Evolutionary conservation across 2,888 invertebrate species (phyloP).

Genomic region (Drosophila robusta): DNA sequence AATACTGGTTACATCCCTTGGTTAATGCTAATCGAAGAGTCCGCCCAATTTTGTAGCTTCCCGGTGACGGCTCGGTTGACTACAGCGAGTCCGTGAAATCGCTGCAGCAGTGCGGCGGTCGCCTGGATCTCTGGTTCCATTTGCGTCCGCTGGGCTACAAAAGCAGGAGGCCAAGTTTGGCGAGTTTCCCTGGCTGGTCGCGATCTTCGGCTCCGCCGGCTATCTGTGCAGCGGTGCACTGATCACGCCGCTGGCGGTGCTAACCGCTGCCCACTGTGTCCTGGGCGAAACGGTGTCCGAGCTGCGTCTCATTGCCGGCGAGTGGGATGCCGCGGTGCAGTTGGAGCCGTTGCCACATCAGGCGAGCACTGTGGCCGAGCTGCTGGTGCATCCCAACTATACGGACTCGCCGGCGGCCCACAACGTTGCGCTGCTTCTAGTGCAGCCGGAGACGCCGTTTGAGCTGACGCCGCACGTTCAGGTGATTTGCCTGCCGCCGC

Average conservation of each 20-base stretch:
- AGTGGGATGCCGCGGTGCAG: constrained; percentile 64
- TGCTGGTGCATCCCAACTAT: constrained; percentile 57
- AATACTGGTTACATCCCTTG: too few relatives aligned
- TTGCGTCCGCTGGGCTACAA: constrained; percentile 57
- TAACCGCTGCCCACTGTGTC: constrained; percentile 61
- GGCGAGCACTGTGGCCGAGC: constrained; percentile 38
- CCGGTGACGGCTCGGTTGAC: background rate
- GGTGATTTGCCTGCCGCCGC: constrained; percentile 58
- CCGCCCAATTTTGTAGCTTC: background rate
- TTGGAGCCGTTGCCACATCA: constrained; percentile 56
- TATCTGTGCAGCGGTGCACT: constrained; percentile 65
- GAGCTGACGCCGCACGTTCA: constrained; percentile 48
- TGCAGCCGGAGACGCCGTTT: constrained; percentile 35
- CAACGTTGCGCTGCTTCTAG: constrained; percentile 56
- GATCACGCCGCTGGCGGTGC: constrained; percentile 48
- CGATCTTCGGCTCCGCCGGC: constrained; percentile 27
- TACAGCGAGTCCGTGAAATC: constrained; percentile 9
- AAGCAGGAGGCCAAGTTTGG: constrained; percentile 54
- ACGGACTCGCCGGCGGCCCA: constrained; percentile 48
- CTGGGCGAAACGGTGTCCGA: constrained; percentile 1
- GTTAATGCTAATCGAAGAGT: too few relatives aligned
- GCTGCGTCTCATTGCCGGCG: constrained; percentile 57
- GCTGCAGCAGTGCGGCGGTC: constrained; percentile 43
- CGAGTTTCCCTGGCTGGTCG: constrained; percentile 68
- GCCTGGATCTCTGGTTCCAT: constrained; percentile 60